Base-by-base conservation (phyloP, 2,888 invertebrate genomes). In the Xylota segnis region DNA sequence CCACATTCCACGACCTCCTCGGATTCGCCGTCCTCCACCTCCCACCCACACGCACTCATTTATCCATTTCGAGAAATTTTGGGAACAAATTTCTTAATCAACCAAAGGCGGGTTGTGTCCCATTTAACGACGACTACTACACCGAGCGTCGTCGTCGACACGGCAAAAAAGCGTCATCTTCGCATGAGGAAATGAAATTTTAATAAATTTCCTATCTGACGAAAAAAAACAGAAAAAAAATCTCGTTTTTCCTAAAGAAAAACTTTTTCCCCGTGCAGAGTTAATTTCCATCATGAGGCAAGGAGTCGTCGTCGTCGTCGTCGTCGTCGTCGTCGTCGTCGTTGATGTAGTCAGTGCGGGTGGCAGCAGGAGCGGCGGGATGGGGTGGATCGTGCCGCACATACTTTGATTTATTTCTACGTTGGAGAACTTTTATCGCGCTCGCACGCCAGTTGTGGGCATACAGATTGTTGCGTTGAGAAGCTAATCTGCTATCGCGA, bases 361-460 rank as follows among this genome's bases (percentile, higher is more conserved):
- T 66, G 50, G 29, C 37, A 50, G 56, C 18, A 14, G 23, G 50
- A 52, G 56, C n/a, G 14, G 23, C 16, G 52, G 66, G 7, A 37
- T 18, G 37, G 34, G 16, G 43, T 4, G 14, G n/a, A 40, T n/a
- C 29, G 59, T 16, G 58, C n/a, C 27, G 43, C 66, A 61, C 61
- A 66, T 58, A 50, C 68, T 84, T 84, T 84, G 83, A 84, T 84
- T 84, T 84, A 84, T 84, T 74, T 65, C 34, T 79, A 70, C 74
- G 68, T 70, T 70, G 74, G 74, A 79, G 63, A 79, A 75, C 70
- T 84, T 84, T 84, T 74, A 84, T 84, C 79, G 74, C 61, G 52
- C 79, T 84, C 65, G 74, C 83, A 78, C 63, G 74, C 63, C 74
- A 72, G 71, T 66, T 50, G 76, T 18, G 58, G 58, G 58, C 23